phyloP scores from a whole-genome alignment of 2,797 vertebrate species.

The Anableps anableps region DNA sequence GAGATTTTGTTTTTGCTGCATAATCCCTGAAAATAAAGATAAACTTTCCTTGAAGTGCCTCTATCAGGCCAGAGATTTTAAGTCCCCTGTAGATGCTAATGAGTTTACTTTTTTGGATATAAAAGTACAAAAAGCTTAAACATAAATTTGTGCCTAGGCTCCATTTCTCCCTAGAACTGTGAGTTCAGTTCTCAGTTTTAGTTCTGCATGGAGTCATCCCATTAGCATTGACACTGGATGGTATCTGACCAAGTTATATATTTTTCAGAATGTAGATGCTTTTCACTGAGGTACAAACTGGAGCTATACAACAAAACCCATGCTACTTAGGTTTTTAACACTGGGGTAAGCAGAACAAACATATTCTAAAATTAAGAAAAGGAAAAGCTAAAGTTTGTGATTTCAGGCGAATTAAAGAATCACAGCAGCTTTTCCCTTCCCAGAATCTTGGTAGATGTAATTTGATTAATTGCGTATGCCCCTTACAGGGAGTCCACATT shows the following conservation, averaged over 20 bases:
- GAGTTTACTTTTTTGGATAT: background rate
- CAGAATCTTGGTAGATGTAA: background rate
- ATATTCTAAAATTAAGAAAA: no score
- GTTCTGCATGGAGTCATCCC: background rate
- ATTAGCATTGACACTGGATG: background rate
- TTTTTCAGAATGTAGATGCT: background rate
- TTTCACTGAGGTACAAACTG: slow-evolving; percentile 5
- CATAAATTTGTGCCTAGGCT: background rate
- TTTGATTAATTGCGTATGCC: background rate
- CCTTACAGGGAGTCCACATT: background rate
- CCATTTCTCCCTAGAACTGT: background rate
- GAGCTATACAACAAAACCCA: background rate
- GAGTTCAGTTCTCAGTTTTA: background rate
- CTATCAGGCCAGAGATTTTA: background rate
- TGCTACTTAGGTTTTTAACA: background rate
- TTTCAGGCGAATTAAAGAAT: background rate
- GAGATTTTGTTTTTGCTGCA: no score
- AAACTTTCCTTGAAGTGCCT: background rate
- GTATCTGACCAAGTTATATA: background rate
- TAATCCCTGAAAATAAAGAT: background rate
- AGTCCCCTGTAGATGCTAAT: background rate
- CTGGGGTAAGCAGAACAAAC: background rate
- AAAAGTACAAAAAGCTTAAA: background rate
- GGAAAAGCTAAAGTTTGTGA: no score
- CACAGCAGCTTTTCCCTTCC: no score